Base-by-base conservation (phyloP, 1,140 invertebrate species). In the Aphelinus atriplicis region DNA sequence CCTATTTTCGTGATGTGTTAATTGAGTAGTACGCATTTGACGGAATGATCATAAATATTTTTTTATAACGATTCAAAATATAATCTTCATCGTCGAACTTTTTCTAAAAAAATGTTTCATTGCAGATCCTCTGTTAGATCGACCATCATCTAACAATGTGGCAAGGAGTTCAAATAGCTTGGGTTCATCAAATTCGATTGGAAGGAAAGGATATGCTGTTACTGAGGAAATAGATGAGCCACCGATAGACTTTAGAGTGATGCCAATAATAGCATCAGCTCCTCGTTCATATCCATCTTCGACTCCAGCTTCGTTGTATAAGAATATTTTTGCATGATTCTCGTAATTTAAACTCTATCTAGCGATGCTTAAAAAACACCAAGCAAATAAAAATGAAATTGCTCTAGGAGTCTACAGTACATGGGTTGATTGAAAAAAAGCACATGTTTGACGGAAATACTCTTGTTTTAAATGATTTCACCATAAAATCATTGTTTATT, bases 181-280 rank as follows among this genome's bases (percentile, higher is more conserved):
- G 43, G 66, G n/a, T 26, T 26, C 56, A 58, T 47, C 46, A 26
- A 69, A 48, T 3, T 58, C 46, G 3, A 69, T 58, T 6, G 57
- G 81, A 0, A 83, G 81, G 56, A 76, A 79, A 10, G 76, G 83
- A 7, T 84, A 83, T 43, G 77, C 77, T 0, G 83, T 84, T 0
- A 81, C 75, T 42, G 83, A 84, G 46, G 81, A 84, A 1, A 73
- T 76, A 3, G 70, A 73, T 3, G 83, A 84, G 3, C 60, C 76
- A 0, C 63, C 78, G 2, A 70, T 75, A 2, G 82, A 84, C 61
- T 82, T 82, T 56, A 63, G 82, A 51, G 74, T 61, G 1, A 80
- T 77, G 78, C 77, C 79, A 0, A 63, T 82, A 26, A 77, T 76
- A 1, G 57, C 67, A 7, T 43, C 70, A 0, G 65, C 77, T 6